Percentiles rank a stretch among this genome's conserved stretches.
Evolutionary conservation across 2,113 vertebrate species (phyloP).

Genomic region (Melanocharis versteri): DNA sequence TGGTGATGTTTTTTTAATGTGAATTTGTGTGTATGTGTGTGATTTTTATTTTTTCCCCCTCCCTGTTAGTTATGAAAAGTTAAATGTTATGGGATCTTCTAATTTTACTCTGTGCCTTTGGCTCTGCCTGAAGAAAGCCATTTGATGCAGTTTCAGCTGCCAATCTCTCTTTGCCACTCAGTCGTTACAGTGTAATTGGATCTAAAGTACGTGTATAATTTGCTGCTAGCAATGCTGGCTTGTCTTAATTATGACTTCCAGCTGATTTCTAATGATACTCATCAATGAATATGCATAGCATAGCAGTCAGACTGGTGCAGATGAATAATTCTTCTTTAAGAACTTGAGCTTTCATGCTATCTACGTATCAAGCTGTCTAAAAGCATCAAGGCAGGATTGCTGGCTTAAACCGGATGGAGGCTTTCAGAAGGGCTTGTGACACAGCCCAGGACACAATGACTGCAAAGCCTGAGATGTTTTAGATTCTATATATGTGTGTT

Average conservation of each 20-base stretch:
- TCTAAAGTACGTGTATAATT: background rate
- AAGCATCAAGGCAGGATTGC: background rate
- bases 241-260: slow-evolving; percentile 21
- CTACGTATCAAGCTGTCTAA: background rate
- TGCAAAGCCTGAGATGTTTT: background rate
- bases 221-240: background rate
- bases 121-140: background rate
- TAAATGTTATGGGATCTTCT: background rate
- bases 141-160: background rate
- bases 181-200: slow-evolving; percentile 4
- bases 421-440: background rate
- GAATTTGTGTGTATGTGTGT: background rate
- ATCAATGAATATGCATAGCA: background rate
- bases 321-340: background rate
- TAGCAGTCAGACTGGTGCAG: background rate
- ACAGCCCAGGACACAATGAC: background rate
- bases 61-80: background rate
- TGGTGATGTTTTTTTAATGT: background rate
- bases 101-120: background rate
- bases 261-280: background rate
- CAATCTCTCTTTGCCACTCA: background rate
- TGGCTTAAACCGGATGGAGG: background rate
- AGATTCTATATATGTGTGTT: accelerated
- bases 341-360: background rate
- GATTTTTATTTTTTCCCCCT: background rate